A percentile compares a stretch with the other conserved stretches of the same genome.
Evolutionary conservation across 2,113 vertebrate species (phyloP).

Genomic region (Hipposideros armiger): DNA sequence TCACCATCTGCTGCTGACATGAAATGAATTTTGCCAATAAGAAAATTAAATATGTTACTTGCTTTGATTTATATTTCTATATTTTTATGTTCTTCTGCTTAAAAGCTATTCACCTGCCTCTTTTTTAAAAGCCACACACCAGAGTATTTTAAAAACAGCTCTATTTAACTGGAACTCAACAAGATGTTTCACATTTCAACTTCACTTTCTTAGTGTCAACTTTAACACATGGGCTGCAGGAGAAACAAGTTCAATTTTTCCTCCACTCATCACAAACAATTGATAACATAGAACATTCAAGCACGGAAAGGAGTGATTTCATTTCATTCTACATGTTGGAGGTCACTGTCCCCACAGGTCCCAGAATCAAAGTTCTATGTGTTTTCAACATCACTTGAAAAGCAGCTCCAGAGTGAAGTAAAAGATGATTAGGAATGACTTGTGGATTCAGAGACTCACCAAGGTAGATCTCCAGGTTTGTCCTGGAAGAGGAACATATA

Average conservation of each 20-base stretch:
- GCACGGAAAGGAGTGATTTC: background rate
- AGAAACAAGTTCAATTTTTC: background rate
- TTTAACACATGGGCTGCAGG: background rate
- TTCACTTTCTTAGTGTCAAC: background rate
- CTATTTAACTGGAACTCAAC: background rate
- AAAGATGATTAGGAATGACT: background rate
- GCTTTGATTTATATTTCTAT: conserved; percentile 9
- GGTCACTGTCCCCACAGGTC: background rate
- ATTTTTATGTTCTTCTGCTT: background rate
- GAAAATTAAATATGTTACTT: conserved; percentile 1
- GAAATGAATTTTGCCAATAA: background rate
- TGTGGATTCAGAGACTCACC: background rate
- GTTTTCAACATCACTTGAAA: conserved; percentile 20
- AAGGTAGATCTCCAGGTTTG: background rate
- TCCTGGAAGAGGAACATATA: background rate
- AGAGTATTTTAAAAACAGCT: background rate
- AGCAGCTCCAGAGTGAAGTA: background rate
- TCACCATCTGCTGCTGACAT: background rate
- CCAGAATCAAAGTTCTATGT: background rate
- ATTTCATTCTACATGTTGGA: background rate
- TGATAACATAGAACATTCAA: background rate
- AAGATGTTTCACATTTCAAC: conserved; percentile 7
- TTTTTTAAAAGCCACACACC: background rate
- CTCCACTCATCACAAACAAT: background rate
- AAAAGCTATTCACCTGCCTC: background rate